phyloP scores from a whole-genome alignment of 2,888 invertebrate genomes.

The Slavum lentiscoides region DNA sequence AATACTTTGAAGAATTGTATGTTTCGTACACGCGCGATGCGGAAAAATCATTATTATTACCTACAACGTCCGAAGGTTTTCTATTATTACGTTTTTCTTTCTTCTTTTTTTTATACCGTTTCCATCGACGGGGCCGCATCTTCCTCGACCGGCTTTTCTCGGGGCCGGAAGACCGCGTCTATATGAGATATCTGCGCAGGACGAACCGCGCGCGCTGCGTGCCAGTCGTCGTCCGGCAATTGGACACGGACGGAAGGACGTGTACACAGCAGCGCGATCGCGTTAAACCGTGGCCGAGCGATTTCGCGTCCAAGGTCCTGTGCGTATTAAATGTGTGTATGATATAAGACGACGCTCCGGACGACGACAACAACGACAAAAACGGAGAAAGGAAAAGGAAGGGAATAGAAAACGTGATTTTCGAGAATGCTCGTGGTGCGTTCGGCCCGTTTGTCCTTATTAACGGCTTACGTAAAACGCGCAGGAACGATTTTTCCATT shows the following conservation, averaged over 20 bases:
- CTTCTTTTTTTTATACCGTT: no score
- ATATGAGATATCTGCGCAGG: no score
- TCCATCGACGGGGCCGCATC: no score
- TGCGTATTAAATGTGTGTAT: no score
- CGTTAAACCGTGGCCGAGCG: slow-evolving; percentile 50
- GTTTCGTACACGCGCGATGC: no score
- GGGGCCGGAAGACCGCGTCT: slow-evolving; percentile 27
- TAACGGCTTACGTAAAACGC: neutral
- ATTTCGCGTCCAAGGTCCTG: slow-evolving; percentile 47
- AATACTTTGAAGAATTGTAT: no score
- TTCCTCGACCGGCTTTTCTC: neutral
- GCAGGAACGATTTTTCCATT: neutral
- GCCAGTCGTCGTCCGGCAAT: slow-evolving; percentile 41
- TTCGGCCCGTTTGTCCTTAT: neutral
- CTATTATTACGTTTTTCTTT: no score
- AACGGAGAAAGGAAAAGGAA: neutral
- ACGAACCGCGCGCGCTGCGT: neutral
- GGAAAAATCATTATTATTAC: no score
- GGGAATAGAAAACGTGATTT: no score
- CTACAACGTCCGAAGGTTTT: no score
- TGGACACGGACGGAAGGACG: slow-evolving; percentile 44
- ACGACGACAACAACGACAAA: neutral
- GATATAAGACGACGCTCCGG: neutral
- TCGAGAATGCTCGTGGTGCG: no score
- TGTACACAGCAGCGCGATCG: slow-evolving; percentile 38